Base-by-base conservation (phyloP, 2,888 invertebrate genomes). In the Creontiades dilutus region DNA sequence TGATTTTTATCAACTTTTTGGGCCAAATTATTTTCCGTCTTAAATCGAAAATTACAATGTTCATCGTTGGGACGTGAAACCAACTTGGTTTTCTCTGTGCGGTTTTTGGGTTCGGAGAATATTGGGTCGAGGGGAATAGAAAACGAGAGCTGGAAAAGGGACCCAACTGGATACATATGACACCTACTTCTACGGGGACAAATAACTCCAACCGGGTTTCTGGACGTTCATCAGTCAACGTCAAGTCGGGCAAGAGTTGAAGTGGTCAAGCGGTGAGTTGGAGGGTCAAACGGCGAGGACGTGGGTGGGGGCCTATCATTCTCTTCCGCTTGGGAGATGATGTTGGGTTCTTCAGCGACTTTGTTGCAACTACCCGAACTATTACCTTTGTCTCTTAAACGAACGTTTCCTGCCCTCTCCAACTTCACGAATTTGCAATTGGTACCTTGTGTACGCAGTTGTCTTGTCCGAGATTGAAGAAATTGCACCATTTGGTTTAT, bases 201-300 rank as follows among this genome's bases (percentile, higher is more conserved):
- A 78, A 78, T 78, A 78, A 78, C 78, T 5, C 78, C 46, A 78
- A 16, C n/a, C 37, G 0, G 78, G 78, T 78, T n/a, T 37, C 78
- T 47, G 78, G 78, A 78, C 78, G 78, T 78, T 78, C 78, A 78
- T 78, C 78, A 78, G 78, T 78, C 78, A 78, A 78, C 78, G 78
- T 78, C 78, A 78, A 47, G 78, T 46, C 47, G 78, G 78, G 12
- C 3, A 78, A 78, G 46, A 78, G 37, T 78, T 78, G 78, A 78
- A 78, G 78, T 78, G 78, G 47, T 46, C 46, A 9, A n/a, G 28
- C 14, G 47, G 47, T 46, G 46, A 4, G 37, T 46, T 19, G 46
- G 47, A 46, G 37, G 78, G 28, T 78, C 46, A 46, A 28, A 16
- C n/a, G 28, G 78, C 19, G 16, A 4, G 9, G 37, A 19, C 12